Conservation (phyloP, 2,888 invertebrate species). For the Gymnocheta viridis region DNA sequence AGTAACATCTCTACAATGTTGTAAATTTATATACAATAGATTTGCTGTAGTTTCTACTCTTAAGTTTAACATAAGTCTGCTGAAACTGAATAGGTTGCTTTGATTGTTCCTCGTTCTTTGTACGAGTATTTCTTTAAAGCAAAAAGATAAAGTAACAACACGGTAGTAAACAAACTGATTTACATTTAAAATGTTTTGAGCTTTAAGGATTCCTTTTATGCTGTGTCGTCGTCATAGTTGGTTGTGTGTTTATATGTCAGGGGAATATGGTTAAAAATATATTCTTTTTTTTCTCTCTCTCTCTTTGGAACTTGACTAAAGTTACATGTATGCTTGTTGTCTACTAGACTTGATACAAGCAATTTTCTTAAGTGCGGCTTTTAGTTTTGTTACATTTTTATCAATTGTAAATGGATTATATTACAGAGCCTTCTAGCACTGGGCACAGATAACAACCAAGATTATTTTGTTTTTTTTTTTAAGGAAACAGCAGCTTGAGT, state of each 20-base stretch:
- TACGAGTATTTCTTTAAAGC: neutral
- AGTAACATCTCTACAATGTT: neutral
- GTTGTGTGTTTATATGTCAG: neutral
- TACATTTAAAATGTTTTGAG: conserved; percentile 60
- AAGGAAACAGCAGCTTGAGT: neutral
- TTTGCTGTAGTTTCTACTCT: neutral
- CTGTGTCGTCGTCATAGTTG: conserved; percentile 1
- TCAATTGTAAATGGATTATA: conserved; percentile 38
- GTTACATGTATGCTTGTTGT: conserved; percentile 9
- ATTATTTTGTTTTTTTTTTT: neutral
- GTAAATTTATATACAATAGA: conserved; percentile 2
- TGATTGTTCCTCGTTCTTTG: too few relatives aligned
- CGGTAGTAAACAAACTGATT: conserved; percentile 53
- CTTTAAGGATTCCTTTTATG: conserved; percentile 43
- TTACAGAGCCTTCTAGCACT: conserved; percentile 1
- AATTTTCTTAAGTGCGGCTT: conserved; percentile 65
- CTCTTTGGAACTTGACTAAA: neutral
- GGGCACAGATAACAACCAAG: conserved; percentile 14
- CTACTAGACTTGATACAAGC: conserved; percentile 17
- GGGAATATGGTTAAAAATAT: conserved; percentile 41
- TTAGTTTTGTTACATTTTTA: conserved; percentile 38
- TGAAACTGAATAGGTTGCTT: conserved; percentile 6
- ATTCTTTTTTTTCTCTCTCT: neutral
- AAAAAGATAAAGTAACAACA: conserved; percentile 9
- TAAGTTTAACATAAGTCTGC: neutral